Evolutionary conservation across 2,113 vertebrate genomes (phyloP).

Genomic region (Pogona vitticeps): DNA sequence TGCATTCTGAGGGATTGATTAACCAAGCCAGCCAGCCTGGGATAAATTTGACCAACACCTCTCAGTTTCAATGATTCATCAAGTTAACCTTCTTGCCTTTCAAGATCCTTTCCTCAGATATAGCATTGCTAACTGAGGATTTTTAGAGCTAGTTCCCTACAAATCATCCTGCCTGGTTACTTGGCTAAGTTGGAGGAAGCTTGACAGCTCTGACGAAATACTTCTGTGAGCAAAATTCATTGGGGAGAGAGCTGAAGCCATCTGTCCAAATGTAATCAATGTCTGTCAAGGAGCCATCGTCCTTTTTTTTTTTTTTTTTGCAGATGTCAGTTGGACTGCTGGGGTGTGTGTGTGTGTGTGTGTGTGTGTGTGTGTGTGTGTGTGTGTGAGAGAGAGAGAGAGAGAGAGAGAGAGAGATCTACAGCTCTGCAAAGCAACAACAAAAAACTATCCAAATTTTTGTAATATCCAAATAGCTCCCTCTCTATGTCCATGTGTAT

Average conservation of each 20-base stretch:
- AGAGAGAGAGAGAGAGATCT: neutral
- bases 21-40: neutral
- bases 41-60: slow-evolving; percentile 19
- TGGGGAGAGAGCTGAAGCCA: slow-evolving; percentile 36
- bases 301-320: slow-evolving; percentile 22
- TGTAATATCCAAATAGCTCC: too few species aligned
- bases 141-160: slow-evolving; percentile 60
- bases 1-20: neutral
- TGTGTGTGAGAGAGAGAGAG: neutral
- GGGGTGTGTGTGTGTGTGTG: neutral
- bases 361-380: neutral
- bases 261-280: slow-evolving; percentile 53
- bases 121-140: slow-evolving; percentile 30
- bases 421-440: neutral
- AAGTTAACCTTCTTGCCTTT: slow-evolving; percentile 63
- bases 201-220: slow-evolving; percentile 65
- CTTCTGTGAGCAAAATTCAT: slow-evolving; percentile 59
- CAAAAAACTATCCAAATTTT: neutral
- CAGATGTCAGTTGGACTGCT: slow-evolving; percentile 5
- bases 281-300: slow-evolving; percentile 52
- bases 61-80: slow-evolving; percentile 54
- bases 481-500: too few species aligned
- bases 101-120: slow-evolving; percentile 52
- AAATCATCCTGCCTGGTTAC: slow-evolving; percentile 54
- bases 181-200: slow-evolving; percentile 48